Evolutionary conservation across 2,888 invertebrate genomes (phyloP).

Genomic region (Melangyna quadrimaculata): DNA sequence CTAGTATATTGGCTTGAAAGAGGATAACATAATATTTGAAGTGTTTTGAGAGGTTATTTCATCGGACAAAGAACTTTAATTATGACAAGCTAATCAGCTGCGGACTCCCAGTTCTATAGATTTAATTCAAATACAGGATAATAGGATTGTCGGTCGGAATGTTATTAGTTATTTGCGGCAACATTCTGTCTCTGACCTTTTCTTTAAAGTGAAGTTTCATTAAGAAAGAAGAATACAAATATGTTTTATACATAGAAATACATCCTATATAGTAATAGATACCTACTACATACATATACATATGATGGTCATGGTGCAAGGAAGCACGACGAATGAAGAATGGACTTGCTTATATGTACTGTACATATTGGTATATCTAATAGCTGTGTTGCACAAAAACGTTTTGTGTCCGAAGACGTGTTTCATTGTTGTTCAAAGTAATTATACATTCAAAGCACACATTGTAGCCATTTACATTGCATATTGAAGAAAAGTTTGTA

Average conservation of each 20-base stretch:
- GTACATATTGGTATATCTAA: too few relatives aligned
- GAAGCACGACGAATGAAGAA: not conserved
- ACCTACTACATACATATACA: not conserved
- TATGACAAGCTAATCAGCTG: constrained; percentile 66
- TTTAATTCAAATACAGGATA: not conserved
- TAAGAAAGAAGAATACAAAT: not conserved
- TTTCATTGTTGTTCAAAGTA: constrained; percentile 37
- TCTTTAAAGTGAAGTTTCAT: not conserved
- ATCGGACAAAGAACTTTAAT: constrained; percentile 52
- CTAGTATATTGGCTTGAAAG: constrained; percentile 6
- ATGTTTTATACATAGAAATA: too few relatives aligned
- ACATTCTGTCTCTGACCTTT: constrained; percentile 46
- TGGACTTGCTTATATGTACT: not conserved
- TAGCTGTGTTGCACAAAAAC: constrained; percentile 51
- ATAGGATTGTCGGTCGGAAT: constrained; percentile 19
- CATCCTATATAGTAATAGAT: too few relatives aligned
- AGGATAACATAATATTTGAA: constrained; percentile 29
- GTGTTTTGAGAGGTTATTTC: constrained; percentile 23
- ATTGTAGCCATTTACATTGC: constrained; percentile 58
- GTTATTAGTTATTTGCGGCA: constrained; percentile 33
- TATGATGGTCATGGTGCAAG: not conserved
- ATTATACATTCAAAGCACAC: constrained; percentile 67
- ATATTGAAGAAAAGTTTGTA: constrained; percentile 26
- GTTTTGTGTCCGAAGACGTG: constrained; percentile 43
- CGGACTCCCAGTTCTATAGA: not conserved